These are phyloP conservation scores for Yasuhikotakia modesta DNA, from an alignment of 2,797 vertebrate species.

Conservation along the genomic window DNA sequence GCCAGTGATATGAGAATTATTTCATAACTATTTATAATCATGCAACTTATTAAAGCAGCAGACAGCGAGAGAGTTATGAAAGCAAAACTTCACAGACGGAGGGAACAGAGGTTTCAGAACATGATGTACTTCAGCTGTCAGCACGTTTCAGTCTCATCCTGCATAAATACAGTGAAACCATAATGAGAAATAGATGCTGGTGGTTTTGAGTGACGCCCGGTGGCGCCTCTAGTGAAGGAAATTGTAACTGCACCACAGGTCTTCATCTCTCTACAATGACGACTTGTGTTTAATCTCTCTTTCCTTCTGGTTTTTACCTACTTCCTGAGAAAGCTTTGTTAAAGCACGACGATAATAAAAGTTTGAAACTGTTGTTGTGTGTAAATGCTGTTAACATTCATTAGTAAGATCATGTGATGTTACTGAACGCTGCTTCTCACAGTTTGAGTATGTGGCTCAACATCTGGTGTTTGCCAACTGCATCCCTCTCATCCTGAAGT, in stretches of 20 bases:
- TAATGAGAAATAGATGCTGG: slow-evolving; percentile 21
- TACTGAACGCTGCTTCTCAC: slow-evolving; percentile 45
- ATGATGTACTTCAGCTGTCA: slow-evolving; percentile 24
- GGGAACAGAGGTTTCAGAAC: slow-evolving; percentile 8
- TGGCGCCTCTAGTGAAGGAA: slow-evolving; percentile 65
- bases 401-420: background rate
- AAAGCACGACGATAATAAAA: too few species aligned
- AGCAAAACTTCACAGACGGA: background rate
- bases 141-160: slow-evolving; percentile 31
- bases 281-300: background rate
- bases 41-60: too few species aligned
- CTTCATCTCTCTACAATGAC: background rate
- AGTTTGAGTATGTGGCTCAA: slow-evolving; percentile 97
- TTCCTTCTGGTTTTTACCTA: background rate
- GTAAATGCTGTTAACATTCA: background rate
- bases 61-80: background rate
- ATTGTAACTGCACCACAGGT: slow-evolving; percentile 14
- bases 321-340: background rate
- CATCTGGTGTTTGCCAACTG: slow-evolving; percentile 99
- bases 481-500: slow-evolving; percentile 97
- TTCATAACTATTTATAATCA: too few species aligned
- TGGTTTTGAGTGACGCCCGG: slow-evolving; percentile 11
- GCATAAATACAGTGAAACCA: slow-evolving; percentile 30
- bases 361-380: background rate
- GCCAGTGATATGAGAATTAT: too few species aligned